Evolutionary conservation across 1,140 invertebrate genomes (phyloP), one percentile per base, ranked within the genome.

Genomic region (Zaprionus ghesquierei): DNA sequence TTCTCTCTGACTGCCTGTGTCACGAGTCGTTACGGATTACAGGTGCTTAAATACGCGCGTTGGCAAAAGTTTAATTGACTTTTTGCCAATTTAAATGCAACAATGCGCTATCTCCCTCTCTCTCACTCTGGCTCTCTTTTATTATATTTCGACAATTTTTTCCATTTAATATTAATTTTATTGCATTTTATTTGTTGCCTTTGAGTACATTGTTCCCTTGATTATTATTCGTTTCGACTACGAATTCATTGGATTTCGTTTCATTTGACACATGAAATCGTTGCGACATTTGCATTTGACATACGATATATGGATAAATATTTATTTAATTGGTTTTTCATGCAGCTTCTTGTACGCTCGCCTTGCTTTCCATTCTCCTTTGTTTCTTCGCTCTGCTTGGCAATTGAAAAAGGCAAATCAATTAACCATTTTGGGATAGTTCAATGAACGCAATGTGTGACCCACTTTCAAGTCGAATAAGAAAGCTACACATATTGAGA

Each of bases 11-110:
- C 38, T 35, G 54, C 41, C 20, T 58, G 23, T 77, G 69, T 54
- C 25, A 20, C 56, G 23, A 35, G 23, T 69, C 55, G 49, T 50
- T 56, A 56, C 65, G 82, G 68, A 70, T 86, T 81, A 86, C 75
- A 79, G 78, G 78, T 86, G 78, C 78, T 86, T 87, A 86, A 86
- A 81, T 44, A 58, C 61, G 61, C 79, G 62, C 44, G 23, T 62
- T 58, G 73, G 66, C 68, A 78, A 59, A 65, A 53, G 49, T 75
- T 75, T 73, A 79, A 81, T 75, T 86, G 77, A 86, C 78, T 86
- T 81, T 86, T 87, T 75, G 70, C 66, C 72, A 70, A 75, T 71
- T 75, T 58, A 41, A 66, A 46, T 61, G 51, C 72, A 58, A 62
- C 72, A 46, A 46, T 66, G 29, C 64, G 41, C 35, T 29, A 25